Evolutionary conservation across 2,888 invertebrate genomes (phyloP), one percentile per base, ranked within the genome.

Genomic region (Eupithecia subfuscata): DNA sequence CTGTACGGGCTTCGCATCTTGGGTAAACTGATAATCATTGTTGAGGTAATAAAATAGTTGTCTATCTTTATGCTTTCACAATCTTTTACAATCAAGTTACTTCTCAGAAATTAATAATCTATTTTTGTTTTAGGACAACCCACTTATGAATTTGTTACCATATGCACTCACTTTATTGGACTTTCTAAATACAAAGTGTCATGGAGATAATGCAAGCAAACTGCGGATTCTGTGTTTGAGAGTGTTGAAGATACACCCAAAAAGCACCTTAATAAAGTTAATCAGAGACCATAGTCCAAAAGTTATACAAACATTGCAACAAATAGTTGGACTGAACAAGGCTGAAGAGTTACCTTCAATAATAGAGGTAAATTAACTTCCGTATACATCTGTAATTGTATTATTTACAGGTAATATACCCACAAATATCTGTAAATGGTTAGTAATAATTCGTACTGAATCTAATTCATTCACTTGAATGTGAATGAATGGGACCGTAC

Each of bases 81-180:
- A n/a, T n/a, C n/a, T n/a, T n/a, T n/a, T n/a, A n/a, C n/a, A n/a
- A 67, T 48, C 22, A 64, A 37, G n/a, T 16, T 18, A 18, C 45
- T 45, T 45, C 45, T 16, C 16, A 16, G 45, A 45, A 45, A 69
- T 69, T 34, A 34, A 52, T 52, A 60, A 14, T 12, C 22, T 40
- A 22, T 75, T 45, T 63, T 12, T 22, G 37, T 77, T 77, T 67
- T 72, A 74, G 74, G 40, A 60, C 60, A 77, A 77, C 34, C 65
- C 71, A 16, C 56, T 22, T 16, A 30, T 73, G 16, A 73, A 77
- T 43, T 81, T 93, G 22, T 34, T 87, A 30, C 85, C 85, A 72
- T 88, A 90, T 63, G 88, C 90, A 34, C 52, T 88, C 70, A 86
- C 85, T 69, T 81, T 92, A 9, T 75, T 92, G 30, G 81, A 88